phyloP scores from a whole-genome alignment of 2,113 vertebrate species.

The Myrmophylax atrothorax region DNA sequence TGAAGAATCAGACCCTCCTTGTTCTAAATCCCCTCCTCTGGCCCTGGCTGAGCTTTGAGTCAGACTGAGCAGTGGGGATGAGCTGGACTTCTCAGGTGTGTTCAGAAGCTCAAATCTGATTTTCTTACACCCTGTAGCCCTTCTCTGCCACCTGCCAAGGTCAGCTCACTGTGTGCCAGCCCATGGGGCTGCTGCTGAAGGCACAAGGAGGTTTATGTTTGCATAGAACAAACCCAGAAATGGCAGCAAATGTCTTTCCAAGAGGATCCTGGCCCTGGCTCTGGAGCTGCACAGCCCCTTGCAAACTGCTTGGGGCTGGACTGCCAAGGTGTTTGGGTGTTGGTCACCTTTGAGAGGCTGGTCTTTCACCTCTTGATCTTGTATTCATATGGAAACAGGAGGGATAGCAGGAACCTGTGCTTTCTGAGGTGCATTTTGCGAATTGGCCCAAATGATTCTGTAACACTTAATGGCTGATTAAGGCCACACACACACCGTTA shows the following conservation, averaged over 20 bases:
- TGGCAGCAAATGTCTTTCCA: neutral
- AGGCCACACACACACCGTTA: neutral
- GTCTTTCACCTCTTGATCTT: conserved; percentile 20
- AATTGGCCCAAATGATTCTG: neutral
- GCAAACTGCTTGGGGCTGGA: neutral
- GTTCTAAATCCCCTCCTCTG: neutral
- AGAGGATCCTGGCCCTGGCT: neutral
- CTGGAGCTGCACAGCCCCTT: neutral
- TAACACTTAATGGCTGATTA: neutral
- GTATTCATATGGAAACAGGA: neutral
- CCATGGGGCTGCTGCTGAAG: neutral
- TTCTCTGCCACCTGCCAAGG: neutral
- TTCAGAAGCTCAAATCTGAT: neutral
- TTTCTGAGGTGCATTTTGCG: conserved; percentile 36
- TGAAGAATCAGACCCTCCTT: neutral
- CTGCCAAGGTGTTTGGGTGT: neutral
- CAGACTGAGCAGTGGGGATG: neutral
- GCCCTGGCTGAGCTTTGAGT: neutral
- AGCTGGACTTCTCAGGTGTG: neutral
- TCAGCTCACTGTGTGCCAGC: neutral
- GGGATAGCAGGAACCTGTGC: neutral
- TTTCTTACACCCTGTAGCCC: neutral
- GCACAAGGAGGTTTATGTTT: neutral
- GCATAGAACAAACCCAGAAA: neutral
- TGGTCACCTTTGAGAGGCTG: neutral